phyloP scores from a whole-genome alignment of 2,888 invertebrate species.

The Phyllotreta striolata region DNA sequence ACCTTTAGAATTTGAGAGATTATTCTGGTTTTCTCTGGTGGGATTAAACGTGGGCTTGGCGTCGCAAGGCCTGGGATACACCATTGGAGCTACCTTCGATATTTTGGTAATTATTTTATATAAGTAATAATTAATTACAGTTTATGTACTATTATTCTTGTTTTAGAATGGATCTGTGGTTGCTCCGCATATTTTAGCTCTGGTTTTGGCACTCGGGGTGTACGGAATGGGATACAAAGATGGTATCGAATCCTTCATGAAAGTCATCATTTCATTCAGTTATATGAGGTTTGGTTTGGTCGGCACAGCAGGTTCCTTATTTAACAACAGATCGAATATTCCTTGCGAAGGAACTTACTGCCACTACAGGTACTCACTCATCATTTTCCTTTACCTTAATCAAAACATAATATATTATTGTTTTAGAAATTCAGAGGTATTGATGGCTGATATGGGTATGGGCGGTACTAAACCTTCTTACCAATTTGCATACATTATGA shows the following conservation, averaged over 20 bases:
- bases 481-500: conserved; percentile 67
- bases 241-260: conserved; percentile 65
- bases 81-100: conserved; percentile 70
- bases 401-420: no score
- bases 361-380: conserved; percentile 63
- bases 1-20: conserved; percentile 70
- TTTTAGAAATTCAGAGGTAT: conserved; percentile 38
- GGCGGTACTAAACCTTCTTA: conserved; percentile 57
- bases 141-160: conserved; percentile 21
- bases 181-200: conserved; percentile 66
- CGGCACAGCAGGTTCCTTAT: conserved; percentile 66
- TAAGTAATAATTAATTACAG: neutral
- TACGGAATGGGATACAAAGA: conserved; percentile 72
- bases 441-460: conserved; percentile 74
- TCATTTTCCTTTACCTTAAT: no score
- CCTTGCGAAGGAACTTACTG: conserved; percentile 70
- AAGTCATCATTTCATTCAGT: conserved; percentile 65
- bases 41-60: conserved; percentile 70
- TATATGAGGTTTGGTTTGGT: conserved; percentile 76
- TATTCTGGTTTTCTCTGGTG: conserved; percentile 66
- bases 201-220: conserved; percentile 66
- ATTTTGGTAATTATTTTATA: conserved; percentile 63
- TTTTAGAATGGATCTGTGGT: conserved; percentile 70
- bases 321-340: conserved; percentile 67
- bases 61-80: conserved; percentile 77